Evolutionary conservation across 2,113 vertebrate genomes (phyloP).

Genomic region (Sebastes fasciatus): DNA sequence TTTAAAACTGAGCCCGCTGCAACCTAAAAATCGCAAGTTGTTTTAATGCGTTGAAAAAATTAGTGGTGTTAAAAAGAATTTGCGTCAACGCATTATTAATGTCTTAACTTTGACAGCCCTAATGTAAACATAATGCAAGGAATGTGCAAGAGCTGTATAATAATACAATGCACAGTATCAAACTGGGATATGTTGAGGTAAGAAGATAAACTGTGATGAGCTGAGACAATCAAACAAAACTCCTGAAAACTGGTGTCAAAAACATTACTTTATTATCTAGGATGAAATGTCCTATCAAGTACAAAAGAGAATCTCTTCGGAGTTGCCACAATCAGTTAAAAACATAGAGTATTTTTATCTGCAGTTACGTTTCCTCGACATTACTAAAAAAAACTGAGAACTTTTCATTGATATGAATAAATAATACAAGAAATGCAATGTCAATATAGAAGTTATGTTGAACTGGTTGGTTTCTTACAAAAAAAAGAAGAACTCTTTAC

Average conservation of each 20-base stretch:
- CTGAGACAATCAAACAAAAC: constrained; percentile 65
- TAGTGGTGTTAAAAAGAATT: too few relatives aligned
- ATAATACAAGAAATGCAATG: constrained; percentile 88
- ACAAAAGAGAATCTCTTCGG: constrained; percentile 92
- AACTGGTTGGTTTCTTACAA: constrained; percentile 75
- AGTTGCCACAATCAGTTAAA: constrained; percentile 92
- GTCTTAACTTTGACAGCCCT: too few relatives aligned
- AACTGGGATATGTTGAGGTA: neutral
- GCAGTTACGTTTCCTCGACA: constrained; percentile 69
- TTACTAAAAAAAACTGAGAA: constrained; percentile 81
- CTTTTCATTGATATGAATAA: constrained; percentile 85
- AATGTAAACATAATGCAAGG: too few relatives aligned
- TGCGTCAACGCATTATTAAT: too few relatives aligned
- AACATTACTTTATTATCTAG: constrained; percentile 94
- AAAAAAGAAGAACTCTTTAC: constrained; percentile 69
- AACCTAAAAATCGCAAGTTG: too few relatives aligned
- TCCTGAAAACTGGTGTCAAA: constrained; percentile 87
- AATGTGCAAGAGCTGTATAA: neutral
- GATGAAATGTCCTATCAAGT: constrained; percentile 92
- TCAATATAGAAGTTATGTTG: constrained; percentile 78
- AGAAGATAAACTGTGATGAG: neutral
- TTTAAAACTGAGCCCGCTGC: too few relatives aligned
- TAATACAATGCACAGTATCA: neutral
- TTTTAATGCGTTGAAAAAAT: too few relatives aligned
- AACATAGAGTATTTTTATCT: constrained; percentile 85